Evolutionary conservation across 1,140 invertebrate species (phyloP).

Genomic region (Drosophila insularis): DNA sequence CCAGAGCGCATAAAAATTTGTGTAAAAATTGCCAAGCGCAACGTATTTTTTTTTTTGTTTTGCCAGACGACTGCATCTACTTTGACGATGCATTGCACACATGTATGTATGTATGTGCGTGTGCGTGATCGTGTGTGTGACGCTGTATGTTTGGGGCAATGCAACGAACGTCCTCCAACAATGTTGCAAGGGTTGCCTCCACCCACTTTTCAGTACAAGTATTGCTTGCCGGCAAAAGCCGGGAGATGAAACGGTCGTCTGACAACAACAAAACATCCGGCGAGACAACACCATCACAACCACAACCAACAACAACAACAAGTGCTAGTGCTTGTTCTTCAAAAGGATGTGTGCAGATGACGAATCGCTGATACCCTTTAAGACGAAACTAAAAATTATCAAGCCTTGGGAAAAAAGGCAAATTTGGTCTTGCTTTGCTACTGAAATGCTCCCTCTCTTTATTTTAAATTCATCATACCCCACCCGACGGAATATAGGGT

Average conservation of each 20-base stretch:
- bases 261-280: slow-evolving; percentile 74
- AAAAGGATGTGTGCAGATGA: background rate
- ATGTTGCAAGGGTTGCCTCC: slow-evolving; percentile 50
- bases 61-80: slow-evolving; percentile 37
- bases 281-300: slow-evolving; percentile 31
- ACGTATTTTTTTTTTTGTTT: slow-evolving; percentile 8
- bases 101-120: background rate
- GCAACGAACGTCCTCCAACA: slow-evolving; percentile 37
- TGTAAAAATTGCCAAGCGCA: slow-evolving; percentile 51
- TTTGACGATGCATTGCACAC: background rate
- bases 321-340: slow-evolving; percentile 15
- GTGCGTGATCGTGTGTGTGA: background rate
- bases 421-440: no score
- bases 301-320: slow-evolving; percentile 30
- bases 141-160: background rate
- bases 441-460: background rate
- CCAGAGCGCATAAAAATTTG: slow-evolving; percentile 57
- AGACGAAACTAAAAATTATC: background rate
- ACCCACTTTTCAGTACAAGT: slow-evolving; percentile 24
- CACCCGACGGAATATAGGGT: background rate
- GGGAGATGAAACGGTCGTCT: slow-evolving; percentile 61
- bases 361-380: background rate
- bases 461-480: background rate
- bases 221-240: slow-evolving; percentile 24
- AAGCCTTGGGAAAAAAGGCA: no score